Evolutionary conservation across 2,888 invertebrate species (phyloP), one percentile per base, ranked within the genome.

Genomic region (Carabus problematicus): DNA sequence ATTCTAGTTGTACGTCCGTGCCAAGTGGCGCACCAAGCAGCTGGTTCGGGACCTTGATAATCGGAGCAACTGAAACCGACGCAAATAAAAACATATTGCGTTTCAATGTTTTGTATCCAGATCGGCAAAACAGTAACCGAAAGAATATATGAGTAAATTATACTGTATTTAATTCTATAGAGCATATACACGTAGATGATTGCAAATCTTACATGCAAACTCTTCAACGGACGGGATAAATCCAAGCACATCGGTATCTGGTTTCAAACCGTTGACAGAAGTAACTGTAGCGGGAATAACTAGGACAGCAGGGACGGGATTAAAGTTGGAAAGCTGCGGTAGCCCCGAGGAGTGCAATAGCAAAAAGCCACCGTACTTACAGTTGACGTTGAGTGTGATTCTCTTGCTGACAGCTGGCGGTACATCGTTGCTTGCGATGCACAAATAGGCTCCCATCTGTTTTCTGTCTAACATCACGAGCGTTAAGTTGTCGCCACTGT

Each of bases 381-480:
- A 93, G 78, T 88, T 88, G 59, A 91, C 88, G 76, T 86, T 88
- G 49, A 91, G 87, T 79, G 88, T 87, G 73, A 91, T 91, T 71
- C 89, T 81, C 78, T 91, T 90, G 83, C 89, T 89, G 73, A 85
- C 87, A 42, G 87, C 85, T n/a, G 87, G 87, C 0, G 87, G 86
- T 40, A 88, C 87, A 72, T 86, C 86, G 77, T 88, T 88, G 75
- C 83, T 84, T 59, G 88, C 88, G 63, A 87, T 86, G 79, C 88
- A 88, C 73, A 88, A 82, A 76, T 88, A 88, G 45, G 86, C 84
- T 19, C 87, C 88, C 83, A 87, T 88, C 79, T 88, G 88, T 73
- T 83, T 83, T 55, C 88, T 81, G 66, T 86, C 85, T 63, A 88
- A 84, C 75, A 85, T 84, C 72, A 83, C 79, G 71, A 88, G 83